A percentile compares a stretch with the other conserved stretches of the same genome.
Conservation (phyloP, 2,888 invertebrate genomes). For the Saturnia japonica region DNA sequence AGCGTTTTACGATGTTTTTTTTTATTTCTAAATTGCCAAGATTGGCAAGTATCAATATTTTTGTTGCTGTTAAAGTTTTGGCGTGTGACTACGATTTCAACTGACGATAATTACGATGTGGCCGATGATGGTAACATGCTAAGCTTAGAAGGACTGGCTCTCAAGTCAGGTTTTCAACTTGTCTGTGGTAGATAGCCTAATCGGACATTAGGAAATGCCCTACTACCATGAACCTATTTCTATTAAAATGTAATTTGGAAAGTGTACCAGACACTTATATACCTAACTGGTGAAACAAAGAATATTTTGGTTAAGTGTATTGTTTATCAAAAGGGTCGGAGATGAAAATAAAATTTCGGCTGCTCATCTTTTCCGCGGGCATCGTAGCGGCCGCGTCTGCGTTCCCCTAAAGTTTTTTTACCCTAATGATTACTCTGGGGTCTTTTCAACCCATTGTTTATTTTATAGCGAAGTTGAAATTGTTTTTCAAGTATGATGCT, state of each 20-base stretch:
- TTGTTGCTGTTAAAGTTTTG: neutral
- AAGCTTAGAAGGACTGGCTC: too few species aligned
- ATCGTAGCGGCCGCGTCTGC: conserved; percentile 31
- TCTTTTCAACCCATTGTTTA: conserved; percentile 64
- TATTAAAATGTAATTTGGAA: conserved; percentile 1
- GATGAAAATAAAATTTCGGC: conserved; percentile 52
- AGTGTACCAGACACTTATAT: neutral
- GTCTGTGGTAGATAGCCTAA: too few species aligned
- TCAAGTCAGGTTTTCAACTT: too few species aligned
- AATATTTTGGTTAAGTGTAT: conserved; percentile 44
- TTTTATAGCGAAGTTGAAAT: conserved; percentile 51
- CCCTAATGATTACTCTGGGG: conserved; percentile 64
- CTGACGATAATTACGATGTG: too few species aligned
- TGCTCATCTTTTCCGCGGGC: conserved; percentile 60
- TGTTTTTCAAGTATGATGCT: conserved; percentile 32
- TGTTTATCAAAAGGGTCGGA: conserved; percentile 53
- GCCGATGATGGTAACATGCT: too few species aligned
- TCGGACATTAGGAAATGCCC: too few species aligned
- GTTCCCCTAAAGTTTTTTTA: conserved; percentile 55
- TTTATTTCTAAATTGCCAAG: neutral
- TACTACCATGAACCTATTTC: neutral
- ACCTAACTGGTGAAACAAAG: conserved; percentile 29
- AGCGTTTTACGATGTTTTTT: neutral
- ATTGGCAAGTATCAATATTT: too few species aligned
- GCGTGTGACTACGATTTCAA: too few species aligned